phyloP scores from a whole-genome alignment of 2,888 invertebrate genomes.

The Diarsia brunnea region DNA sequence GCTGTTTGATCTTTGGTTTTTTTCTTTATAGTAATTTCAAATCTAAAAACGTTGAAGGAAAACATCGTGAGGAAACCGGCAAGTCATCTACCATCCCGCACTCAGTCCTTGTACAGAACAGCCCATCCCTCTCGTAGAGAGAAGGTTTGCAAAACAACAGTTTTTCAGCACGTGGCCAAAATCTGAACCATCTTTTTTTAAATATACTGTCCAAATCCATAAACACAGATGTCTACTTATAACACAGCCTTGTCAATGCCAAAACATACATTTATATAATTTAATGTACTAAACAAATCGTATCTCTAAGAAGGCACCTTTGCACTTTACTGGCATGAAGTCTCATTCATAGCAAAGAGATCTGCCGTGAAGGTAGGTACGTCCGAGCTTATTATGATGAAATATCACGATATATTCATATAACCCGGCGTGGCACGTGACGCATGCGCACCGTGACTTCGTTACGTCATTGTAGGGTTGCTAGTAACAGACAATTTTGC shows the following conservation, averaged over 20 bases:
- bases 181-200: neutral
- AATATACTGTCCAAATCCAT: neutral
- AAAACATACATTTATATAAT: neutral
- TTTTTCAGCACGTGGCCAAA: neutral
- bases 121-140: too few relatives aligned
- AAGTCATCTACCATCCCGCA: too few relatives aligned
- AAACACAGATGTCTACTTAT: neutral
- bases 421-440: constrained; percentile 63
- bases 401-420: constrained; percentile 64
- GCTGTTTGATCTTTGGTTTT: neutral
- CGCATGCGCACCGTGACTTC: constrained; percentile 65
- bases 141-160: too few relatives aligned
- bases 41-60: too few relatives aligned
- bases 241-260: neutral
- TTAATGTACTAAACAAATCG: neutral
- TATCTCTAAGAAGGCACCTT: neutral
- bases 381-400: constrained; percentile 61
- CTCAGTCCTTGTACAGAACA: too few relatives aligned
- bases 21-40: neutral
- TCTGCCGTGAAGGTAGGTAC: constrained; percentile 22
- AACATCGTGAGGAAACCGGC: too few relatives aligned
- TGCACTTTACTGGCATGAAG: constrained; percentile 18
- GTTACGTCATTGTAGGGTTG: constrained; percentile 66
- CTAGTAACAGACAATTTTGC: neutral
- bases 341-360: constrained; percentile 20